Evolutionary conservation across 1,140 invertebrate genomes (phyloP).

Genomic region (Zaprionus gabonicus): DNA sequence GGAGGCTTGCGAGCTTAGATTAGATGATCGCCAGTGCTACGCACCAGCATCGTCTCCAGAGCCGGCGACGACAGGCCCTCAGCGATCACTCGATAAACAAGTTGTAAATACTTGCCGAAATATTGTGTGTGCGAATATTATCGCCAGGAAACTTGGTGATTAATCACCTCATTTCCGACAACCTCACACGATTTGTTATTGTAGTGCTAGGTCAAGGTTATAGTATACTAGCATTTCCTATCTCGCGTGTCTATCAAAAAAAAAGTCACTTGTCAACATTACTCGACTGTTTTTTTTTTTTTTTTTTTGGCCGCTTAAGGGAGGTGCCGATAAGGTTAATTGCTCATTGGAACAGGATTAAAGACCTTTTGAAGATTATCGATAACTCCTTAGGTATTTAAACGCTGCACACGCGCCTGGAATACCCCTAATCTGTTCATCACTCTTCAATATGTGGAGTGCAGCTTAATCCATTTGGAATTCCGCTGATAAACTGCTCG

Average conservation of each 20-base stretch:
- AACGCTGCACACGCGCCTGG: background rate
- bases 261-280: slow-evolving; percentile 53
- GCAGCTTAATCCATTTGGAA: slow-evolving; percentile 15
- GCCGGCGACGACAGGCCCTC: slow-evolving; percentile 36
- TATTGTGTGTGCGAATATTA: slow-evolving; percentile 15
- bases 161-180: slow-evolving; percentile 15
- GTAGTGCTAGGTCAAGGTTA: slow-evolving; percentile 70
- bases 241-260: slow-evolving; percentile 48
- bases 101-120: slow-evolving; percentile 42
- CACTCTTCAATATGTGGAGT: background rate
- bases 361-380: background rate
- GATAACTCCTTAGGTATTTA: background rate
- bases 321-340: background rate
- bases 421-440: background rate
- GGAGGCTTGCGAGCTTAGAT: slow-evolving; percentile 32
- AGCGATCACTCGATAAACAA: slow-evolving; percentile 15
- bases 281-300: slow-evolving; percentile 20
- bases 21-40: slow-evolving; percentile 15
- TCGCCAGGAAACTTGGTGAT: slow-evolving; percentile 6
- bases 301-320: background rate
- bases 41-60: slow-evolving; percentile 6
- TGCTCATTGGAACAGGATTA: background rate
- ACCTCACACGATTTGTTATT: slow-evolving; percentile 42
- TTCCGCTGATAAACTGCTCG: slow-evolving; percentile 20
- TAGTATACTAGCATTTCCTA: slow-evolving; percentile 9